Conservation (phyloP, 2,113 vertebrate genomes). For the Osmerus mordax region DNA sequence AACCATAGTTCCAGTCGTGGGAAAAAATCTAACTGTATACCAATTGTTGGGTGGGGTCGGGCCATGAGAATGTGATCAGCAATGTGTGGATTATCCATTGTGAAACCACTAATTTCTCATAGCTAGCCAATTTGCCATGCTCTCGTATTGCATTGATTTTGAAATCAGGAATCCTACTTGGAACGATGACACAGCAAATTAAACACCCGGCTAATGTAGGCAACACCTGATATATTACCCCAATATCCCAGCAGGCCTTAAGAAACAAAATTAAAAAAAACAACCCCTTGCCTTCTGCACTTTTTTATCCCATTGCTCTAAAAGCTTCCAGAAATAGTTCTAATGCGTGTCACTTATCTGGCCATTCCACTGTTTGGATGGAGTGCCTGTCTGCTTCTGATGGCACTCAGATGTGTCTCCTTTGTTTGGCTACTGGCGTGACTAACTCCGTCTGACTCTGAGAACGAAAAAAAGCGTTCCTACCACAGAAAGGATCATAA, state of each 20-base stretch:
- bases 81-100: no score
- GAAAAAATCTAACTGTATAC: no score
- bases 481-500: slow-evolving; percentile 21
- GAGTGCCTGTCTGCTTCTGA: slow-evolving; percentile 22
- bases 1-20: no score
- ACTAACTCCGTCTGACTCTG: slow-evolving; percentile 44
- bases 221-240: slow-evolving; percentile 15
- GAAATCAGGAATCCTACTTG: slow-evolving; percentile 14
- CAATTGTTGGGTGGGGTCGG: no score
- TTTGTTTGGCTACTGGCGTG: slow-evolving; percentile 30
- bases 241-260: not conserved
- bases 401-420: slow-evolving; percentile 29
- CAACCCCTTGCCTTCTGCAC: not conserved
- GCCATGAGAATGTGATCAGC: no score
- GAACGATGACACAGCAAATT: not conserved
- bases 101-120: no score
- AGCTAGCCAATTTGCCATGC: no score
- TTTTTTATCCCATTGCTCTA: not conserved
- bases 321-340: not conserved
- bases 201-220: slow-evolving; percentile 2
- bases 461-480: slow-evolving; percentile 11
- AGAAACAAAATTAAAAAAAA: not conserved
- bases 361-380: slow-evolving; percentile 13
- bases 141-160: not conserved
- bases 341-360: slow-evolving; percentile 22